Evolutionary conservation across 2,113 vertebrate species (phyloP).

Genomic region (Pluvianellus socialis): DNA sequence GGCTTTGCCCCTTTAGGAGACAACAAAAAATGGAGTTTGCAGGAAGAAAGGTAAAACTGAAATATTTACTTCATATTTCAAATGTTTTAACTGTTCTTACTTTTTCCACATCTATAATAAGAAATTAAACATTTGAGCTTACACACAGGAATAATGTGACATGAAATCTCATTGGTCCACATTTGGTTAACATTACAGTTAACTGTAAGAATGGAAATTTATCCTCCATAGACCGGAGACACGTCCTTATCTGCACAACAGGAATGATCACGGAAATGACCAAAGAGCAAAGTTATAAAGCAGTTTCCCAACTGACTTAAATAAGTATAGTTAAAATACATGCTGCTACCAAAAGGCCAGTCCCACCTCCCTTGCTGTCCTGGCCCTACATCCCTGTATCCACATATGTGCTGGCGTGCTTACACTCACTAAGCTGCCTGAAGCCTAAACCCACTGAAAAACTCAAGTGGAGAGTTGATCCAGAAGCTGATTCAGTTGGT

Average conservation of each 20-base stretch:
- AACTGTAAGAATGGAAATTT: background rate
- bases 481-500: background rate
- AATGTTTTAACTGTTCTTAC: background rate
- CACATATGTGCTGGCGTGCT: background rate
- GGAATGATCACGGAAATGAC: rapidly evolving
- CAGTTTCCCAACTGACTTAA: background rate
- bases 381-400: background rate
- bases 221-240: background rate
- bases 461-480: background rate
- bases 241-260: background rate
- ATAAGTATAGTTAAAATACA: background rate
- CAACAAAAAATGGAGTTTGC: background rate
- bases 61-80: background rate
- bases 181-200: background rate
- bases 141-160: background rate
- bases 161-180: background rate
- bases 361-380: background rate
- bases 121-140: background rate
- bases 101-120: background rate
- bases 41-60: background rate
- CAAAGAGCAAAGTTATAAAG: background rate
- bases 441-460: background rate
- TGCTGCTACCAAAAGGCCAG: background rate
- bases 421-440: background rate
- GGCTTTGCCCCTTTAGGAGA: background rate